phyloP scores from a whole-genome alignment of 2,888 invertebrate genomes.

The Noctua janthina region DNA sequence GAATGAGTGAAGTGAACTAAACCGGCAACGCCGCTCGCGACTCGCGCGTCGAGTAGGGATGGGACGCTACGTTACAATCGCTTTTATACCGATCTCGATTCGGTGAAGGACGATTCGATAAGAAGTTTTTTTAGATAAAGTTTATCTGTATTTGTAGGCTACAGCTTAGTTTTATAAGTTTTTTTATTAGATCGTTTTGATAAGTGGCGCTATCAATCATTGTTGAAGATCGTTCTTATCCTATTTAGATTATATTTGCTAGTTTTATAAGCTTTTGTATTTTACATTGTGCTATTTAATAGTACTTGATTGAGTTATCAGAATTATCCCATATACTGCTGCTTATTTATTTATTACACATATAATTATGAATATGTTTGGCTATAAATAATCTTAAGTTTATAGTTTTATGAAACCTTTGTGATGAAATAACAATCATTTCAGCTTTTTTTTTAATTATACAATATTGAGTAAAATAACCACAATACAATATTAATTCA shows the following conservation, averaged over 20 bases:
- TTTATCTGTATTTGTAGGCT: constrained; percentile 63
- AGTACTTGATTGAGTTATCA: constrained; percentile 11
- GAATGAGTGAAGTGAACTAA: constrained; percentile 66
- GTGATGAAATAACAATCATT: not conserved
- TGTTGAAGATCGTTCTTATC: constrained; percentile 59
- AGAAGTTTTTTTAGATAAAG: constrained; percentile 62
- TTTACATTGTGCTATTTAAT: not conserved
- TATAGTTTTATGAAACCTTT: not conserved
- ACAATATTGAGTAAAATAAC: not conserved
- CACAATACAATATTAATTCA: not conserved
- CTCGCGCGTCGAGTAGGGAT: constrained; percentile 67
- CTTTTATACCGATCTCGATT: constrained; percentile 65
- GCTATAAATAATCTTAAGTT: not conserved
- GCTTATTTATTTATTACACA: constrained; percentile 11
- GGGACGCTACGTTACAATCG: constrained; percentile 57
- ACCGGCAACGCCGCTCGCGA: constrained; percentile 50
- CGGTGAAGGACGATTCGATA: constrained; percentile 64
- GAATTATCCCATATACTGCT: constrained; percentile 4
- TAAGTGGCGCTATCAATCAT: constrained; percentile 62
- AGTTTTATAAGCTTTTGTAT: constrained; percentile 1
- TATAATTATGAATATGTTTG: not conserved
- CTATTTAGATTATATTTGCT: constrained; percentile 39
- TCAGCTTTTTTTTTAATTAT: not conserved
- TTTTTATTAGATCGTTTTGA: constrained; percentile 58
- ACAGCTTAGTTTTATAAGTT: constrained; percentile 56